Base-by-base conservation (phyloP, 2,797 vertebrate species). In the Gila robusta region DNA sequence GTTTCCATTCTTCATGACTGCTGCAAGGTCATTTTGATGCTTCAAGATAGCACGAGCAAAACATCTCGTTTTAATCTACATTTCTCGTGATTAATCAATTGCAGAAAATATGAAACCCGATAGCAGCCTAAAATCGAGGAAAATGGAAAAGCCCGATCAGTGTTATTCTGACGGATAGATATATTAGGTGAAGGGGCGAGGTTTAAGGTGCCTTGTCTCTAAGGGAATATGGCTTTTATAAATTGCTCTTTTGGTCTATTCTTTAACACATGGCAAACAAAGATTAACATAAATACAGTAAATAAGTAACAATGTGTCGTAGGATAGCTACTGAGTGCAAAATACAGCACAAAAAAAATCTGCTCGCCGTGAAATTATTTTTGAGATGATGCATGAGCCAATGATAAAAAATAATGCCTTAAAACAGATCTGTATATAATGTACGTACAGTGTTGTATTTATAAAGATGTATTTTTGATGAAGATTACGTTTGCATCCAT, bases 11-110 rank as follows among this genome's bases (percentile, higher is more conserved):
- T 47, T 54, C 71, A 81, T 88, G 92, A 87, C 90, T 93, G 93
- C 92, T 91, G 93, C 94, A 96, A 96, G 94, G 95, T 95, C 95
- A 95, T 91, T 88, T 89, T 79, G 62, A 85, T 71, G 70, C 77
- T 81, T 88, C 59, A 82, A 82, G 56, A 87, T 66, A 70, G 59
- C 44, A 54, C 84, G 17, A 9, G 49, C 17, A 26, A 23, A 28
- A 87, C 69, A 78, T 56, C 6, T 41, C 44, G 47, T 21, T 54
- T 76, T 7, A 19, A 14, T 37, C 3, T 1, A 28, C 5, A 28
- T 52, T 64, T 73, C 23, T 62, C 6, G 21, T 35, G n/a, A 32
- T 70, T 11, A 2, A 59, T n/a, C 49, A 32, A n/a, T 44, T 70
- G 19, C 3, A 23, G 4, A 54, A 26, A 62, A 47, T 74, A 47